A percentile compares a stretch with the other conserved stretches of the same genome.
Evolutionary conservation across 35 echinoderm and acorn worm genomes (phyloP).

Genomic region (Ptychodera flava): DNA sequence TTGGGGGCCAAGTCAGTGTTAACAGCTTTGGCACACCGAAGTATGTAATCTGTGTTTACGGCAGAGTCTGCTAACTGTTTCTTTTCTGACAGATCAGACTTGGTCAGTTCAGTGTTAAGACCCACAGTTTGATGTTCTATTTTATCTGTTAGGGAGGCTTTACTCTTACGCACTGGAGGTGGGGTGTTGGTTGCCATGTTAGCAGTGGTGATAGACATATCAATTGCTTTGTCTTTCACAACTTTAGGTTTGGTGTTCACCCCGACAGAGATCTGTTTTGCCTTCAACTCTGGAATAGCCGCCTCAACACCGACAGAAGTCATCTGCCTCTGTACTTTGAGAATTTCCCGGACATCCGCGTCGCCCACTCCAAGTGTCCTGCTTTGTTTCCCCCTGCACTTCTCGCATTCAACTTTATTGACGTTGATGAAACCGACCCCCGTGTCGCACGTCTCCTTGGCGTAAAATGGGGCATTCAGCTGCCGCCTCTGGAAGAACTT

Average conservation of each 20-base stretch:
- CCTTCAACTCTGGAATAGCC: neutral
- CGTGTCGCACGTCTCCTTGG: neutral
- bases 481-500: neutral
- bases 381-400: neutral
- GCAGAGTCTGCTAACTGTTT: neutral
- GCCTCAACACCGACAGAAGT: neutral
- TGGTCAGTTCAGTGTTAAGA: neutral
- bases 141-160: neutral
- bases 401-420: neutral
- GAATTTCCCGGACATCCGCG: neutral
- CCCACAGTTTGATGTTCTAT: neutral
- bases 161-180: neutral
- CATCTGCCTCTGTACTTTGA: neutral
- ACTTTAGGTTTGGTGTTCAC: neutral
- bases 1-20: neutral
- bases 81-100: neutral
- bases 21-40: too few species aligned
- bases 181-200: neutral
- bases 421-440: neutral
- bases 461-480: neutral
- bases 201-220: neutral
- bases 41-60: neutral
- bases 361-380: neutral
- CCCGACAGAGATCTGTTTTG: neutral
- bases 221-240: neutral